Conservation (phyloP, 2,888 invertebrate species). For the Eristalis arbustorum region DNA sequence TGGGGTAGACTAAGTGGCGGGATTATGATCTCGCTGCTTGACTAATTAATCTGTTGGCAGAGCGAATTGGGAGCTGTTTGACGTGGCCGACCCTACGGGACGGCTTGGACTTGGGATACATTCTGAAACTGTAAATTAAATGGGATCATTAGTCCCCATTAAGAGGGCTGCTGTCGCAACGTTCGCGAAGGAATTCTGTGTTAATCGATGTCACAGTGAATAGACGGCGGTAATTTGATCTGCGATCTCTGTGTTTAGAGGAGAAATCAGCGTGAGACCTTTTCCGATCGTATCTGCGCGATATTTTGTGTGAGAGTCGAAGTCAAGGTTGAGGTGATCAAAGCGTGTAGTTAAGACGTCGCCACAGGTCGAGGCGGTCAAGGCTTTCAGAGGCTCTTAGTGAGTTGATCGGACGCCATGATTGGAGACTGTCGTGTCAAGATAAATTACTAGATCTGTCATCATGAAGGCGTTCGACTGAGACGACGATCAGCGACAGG, state of each 20-base stretch:
- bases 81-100: not conserved
- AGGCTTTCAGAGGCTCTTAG: not conserved
- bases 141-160: not conserved
- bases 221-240: not conserved
- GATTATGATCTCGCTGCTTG: not conserved
- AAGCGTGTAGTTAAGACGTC: not conserved
- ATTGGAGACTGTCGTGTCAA: not conserved
- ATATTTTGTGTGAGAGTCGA: not conserved
- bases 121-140: not conserved
- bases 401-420: not conserved
- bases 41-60: not conserved
- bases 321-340: not conserved
- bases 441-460: not conserved
- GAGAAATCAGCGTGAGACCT: not conserved
- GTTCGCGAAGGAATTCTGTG: not conserved
- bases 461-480: not conserved
- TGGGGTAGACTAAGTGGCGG: not conserved
- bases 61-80: not conserved
- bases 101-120: not conserved
- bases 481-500: not conserved
- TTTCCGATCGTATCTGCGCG: not conserved
- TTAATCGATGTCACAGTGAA: not conserved
- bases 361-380: not conserved
- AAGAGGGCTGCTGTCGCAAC: not conserved
- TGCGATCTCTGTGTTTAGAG: not conserved